Evolutionary conservation across 2,888 invertebrate species (phyloP).

Genomic region (Argyra leucocephala): DNA sequence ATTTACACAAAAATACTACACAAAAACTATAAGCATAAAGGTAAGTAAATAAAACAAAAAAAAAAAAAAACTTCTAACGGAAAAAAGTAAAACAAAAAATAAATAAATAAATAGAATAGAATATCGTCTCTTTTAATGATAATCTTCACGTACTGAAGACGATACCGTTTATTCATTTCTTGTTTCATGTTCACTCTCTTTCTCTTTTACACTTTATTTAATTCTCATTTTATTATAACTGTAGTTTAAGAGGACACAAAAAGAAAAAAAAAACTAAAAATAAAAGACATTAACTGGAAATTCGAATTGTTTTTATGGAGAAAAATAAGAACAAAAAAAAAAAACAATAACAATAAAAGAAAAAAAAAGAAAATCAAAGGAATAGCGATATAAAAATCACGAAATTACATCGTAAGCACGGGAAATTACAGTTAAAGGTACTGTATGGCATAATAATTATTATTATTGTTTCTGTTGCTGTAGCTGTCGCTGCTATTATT

Average conservation of each 20-base stretch:
- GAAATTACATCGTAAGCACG: neutral
- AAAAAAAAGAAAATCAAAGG: neutral
- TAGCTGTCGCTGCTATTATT: too few species aligned
- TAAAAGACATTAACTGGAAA: neutral
- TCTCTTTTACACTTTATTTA: neutral
- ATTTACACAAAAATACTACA: neutral
- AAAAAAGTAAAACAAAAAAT: too few species aligned
- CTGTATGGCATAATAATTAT: conserved; percentile 6
- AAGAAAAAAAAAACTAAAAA: too few species aligned
- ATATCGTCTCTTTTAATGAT: neutral
- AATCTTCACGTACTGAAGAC: conserved; percentile 1
- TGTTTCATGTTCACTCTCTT: neutral
- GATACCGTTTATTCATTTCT: neutral
- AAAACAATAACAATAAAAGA: too few species aligned
- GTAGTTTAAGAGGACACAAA: neutral
- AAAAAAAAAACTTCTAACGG: too few species aligned
- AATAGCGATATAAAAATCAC: neutral
- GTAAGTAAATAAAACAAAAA: neutral
- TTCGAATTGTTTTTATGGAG: conserved; percentile 2
- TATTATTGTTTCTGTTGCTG: neutral
- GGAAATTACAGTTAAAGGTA: conserved; percentile 1
- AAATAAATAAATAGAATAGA: neutral
- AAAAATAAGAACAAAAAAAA: neutral
- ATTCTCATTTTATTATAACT: neutral
- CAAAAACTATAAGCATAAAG: neutral